Evolutionary conservation across 2,113 vertebrate species (phyloP).

Genomic region (Cryptotis parvus): DNA sequence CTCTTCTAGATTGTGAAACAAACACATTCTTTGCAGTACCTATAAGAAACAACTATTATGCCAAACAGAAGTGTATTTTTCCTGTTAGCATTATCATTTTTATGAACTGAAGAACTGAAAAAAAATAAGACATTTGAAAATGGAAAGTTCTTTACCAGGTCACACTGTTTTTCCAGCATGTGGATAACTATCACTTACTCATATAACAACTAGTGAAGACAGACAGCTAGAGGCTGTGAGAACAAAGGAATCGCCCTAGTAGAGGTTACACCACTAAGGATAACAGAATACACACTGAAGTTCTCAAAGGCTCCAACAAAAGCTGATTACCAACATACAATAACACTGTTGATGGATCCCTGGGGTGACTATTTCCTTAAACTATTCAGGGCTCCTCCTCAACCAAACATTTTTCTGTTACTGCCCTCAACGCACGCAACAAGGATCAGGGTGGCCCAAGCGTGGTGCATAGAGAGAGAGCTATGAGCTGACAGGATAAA

Average conservation of each 20-base stretch:
- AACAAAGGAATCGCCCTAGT: slow-evolving; percentile 30
- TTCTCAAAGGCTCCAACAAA: slow-evolving; percentile 5
- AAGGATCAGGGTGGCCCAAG: neutral
- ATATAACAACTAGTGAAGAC: slow-evolving; percentile 45
- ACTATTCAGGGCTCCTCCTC: slow-evolving; percentile 47
- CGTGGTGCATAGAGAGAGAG: too few species aligned
- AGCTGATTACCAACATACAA: neutral
- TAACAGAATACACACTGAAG: slow-evolving; percentile 27
- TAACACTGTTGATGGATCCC: slow-evolving; percentile 25
- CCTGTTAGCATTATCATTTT: slow-evolving; percentile 12
- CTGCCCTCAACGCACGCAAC: neutral
- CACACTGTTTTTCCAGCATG: slow-evolving; percentile 35
- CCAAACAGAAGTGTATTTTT: neutral
- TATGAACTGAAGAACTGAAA: slow-evolving; percentile 51
- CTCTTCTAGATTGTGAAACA: slow-evolving; percentile 43
- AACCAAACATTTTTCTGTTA: slow-evolving; percentile 17
- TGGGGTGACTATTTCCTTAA: slow-evolving; percentile 36
- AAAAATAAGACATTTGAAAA: slow-evolving; percentile 19
- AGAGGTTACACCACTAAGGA: neutral
- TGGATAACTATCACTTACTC: slow-evolving; percentile 25
- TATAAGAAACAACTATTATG: neutral
- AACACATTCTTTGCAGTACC: slow-evolving; percentile 13
- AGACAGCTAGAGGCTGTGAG: slow-evolving; percentile 37
- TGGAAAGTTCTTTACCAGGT: slow-evolving; percentile 21
- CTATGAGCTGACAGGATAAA: neutral